These are phyloP conservation scores for Rhea americana DNA, from an alignment of 2,113 vertebrate species.

Conservation along the genomic window DNA sequence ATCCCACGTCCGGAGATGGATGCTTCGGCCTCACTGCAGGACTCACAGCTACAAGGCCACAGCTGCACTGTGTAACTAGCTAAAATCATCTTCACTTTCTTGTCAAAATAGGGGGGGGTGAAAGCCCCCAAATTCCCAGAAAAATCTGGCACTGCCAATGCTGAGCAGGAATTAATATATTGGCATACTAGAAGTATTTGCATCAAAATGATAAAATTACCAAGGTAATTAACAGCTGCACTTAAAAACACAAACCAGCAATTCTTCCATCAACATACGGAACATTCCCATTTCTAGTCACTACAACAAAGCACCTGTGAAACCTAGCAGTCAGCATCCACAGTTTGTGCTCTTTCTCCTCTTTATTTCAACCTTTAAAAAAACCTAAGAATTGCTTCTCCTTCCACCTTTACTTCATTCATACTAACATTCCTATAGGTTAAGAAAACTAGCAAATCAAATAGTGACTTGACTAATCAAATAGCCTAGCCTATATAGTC, in stretches of 20 bases:
- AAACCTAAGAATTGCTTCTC: neutral
- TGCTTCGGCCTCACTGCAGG: neutral
- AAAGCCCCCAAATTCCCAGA: neutral
- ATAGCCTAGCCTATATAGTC: too few relatives aligned
- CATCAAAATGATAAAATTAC: neutral
- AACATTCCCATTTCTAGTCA: neutral
- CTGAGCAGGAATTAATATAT: neutral
- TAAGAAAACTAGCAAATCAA: too few relatives aligned
- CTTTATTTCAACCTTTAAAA: neutral
- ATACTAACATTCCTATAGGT: too few relatives aligned
- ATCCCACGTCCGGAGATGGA: neutral
- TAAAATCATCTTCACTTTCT: neutral
- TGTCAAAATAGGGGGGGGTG: neutral
- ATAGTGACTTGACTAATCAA: too few relatives aligned
- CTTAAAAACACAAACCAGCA: neutral
- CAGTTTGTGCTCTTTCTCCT: neutral
- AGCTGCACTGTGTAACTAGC: neutral
- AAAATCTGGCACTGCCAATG: neutral
- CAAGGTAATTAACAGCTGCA: neutral
- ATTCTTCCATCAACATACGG: fast-evolving
- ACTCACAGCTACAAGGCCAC: neutral
- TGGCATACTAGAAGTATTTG: neutral
- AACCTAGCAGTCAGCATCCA: neutral
- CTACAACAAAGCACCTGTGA: neutral
- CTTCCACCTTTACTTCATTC: neutral